Base-by-base conservation (phyloP, 2,113 vertebrate genomes). In the Nesoenas mayeri region DNA sequence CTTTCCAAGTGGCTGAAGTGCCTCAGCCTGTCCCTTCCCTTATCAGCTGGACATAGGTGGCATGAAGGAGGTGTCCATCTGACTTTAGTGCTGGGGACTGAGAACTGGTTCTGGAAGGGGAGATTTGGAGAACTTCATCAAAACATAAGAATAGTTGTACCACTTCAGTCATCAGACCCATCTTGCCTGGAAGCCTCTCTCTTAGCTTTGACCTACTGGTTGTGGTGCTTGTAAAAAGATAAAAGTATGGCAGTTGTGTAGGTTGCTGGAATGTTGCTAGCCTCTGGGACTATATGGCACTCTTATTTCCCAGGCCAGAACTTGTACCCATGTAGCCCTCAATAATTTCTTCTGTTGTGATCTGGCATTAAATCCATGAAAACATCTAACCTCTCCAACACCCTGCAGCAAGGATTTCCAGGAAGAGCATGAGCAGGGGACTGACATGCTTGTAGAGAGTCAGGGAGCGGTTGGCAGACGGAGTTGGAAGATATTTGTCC, bases 281-380 rank as follows among this genome's bases (percentile, higher is more conserved):
- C 21, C 31, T 70, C 44, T 72, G 73, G 67, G 12, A 48, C 53
- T 47, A 5, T 12, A 44, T 19, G 17, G 29, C 36, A 56, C 13
- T 60, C 25, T 51, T n/a, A 48, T 7, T 65, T 89, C 31, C 26
- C 0, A 0, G 50, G 29, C 18, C 34, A 57, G 10, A 14, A 69
- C 34, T 44, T 34, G 12, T 34, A 84, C 13, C 19, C 8, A 32
- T 8, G 18, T 10, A 85, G 19, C 24, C 11, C 51, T 75, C 61
- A 75, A 21, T 60, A 40, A 72, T 75, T 92, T 80, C 44, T 56
- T 58, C 12, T 77, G 5, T 28, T 91, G 32, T 56, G 25, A 58
- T 34, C 48, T 64, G 26, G 13, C 1, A 1, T 31, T 40, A 29
- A 61, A 50, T 92, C 42, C 20, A 51, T 29, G 54, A 34, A 79